Conservation (phyloP, 2,888 invertebrate genomes). For the Nemotelus nigrinus region DNA sequence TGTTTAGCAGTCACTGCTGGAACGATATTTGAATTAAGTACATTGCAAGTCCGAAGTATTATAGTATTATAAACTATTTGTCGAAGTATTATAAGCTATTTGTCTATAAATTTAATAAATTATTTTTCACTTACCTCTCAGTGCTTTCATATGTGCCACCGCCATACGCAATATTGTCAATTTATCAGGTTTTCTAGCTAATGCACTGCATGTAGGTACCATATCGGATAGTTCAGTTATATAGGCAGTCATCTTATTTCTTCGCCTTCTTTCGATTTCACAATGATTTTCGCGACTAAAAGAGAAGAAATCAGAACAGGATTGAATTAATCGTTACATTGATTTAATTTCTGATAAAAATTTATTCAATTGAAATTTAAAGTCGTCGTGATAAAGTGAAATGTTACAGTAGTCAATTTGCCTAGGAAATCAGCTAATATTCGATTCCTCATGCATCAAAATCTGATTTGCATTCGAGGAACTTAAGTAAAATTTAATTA, state of each 20-base stretch:
- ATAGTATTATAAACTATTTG: too few species aligned
- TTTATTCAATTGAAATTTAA: too few species aligned
- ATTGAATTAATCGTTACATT: neutral
- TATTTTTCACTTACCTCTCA: conserved; percentile 76
- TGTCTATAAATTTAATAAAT: neutral
- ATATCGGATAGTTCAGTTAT: conserved; percentile 99
- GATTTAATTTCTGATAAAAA: neutral
- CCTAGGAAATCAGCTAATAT: too few species aligned
- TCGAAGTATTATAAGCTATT: too few species aligned
- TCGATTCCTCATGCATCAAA: too few species aligned
- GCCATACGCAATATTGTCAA: conserved; percentile 99
- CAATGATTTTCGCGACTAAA: conserved; percentile 96
- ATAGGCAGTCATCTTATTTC: conserved; percentile 99
- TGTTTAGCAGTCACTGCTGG: too few species aligned
- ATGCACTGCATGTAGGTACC: conserved; percentile 98
- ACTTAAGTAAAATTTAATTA: too few species aligned
- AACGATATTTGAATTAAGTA: too few species aligned
- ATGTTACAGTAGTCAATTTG: too few species aligned
- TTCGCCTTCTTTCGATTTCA: conserved; percentile 96
- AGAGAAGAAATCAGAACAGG: conserved; percentile 53
- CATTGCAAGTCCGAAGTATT: too few species aligned
- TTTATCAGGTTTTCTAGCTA: conserved; percentile 98
- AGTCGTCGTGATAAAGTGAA: too few species aligned
- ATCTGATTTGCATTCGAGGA: too few species aligned
- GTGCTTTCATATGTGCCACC: conserved; percentile 98